Conservation (phyloP, 2,797 vertebrate species). For the Eidolon dupreanum region DNA sequence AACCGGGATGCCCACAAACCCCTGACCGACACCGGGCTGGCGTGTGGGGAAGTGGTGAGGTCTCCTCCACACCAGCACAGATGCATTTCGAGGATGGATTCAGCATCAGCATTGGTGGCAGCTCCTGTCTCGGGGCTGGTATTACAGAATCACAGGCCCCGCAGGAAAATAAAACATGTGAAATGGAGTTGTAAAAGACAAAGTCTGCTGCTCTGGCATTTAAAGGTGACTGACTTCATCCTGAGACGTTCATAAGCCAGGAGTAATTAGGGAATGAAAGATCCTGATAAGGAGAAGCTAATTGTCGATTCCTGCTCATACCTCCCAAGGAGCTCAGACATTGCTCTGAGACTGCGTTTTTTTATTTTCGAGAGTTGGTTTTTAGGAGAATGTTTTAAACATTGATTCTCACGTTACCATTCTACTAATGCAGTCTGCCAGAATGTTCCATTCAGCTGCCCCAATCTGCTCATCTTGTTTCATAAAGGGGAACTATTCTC, state of each 20-base stretch:
- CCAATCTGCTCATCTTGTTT: constrained; percentile 70
- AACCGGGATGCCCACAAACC: no score
- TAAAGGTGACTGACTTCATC: neutral
- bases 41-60: fast-evolving
- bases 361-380: constrained; percentile 66
- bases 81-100: fast-evolving
- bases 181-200: neutral
- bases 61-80: fast-evolving
- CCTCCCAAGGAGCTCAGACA: neutral
- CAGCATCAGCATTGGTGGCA: neutral
- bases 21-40: no score
- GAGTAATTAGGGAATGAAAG: neutral
- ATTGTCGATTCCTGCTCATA: neutral
- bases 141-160: neutral
- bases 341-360: neutral
- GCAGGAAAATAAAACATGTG: neutral
- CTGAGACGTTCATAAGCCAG: neutral
- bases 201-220: neutral
- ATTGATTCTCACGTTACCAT: constrained; percentile 67
- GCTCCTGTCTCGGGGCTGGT: neutral
- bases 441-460: constrained; percentile 67
- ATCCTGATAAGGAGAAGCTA: neutral
- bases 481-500: constrained; percentile 26
- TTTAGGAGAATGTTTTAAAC: constrained; percentile 77
- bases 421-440: constrained; percentile 67